Base-by-base conservation (phyloP, 53 echinoderm and acorn worm genomes). In the Holothuria scabra region DNA sequence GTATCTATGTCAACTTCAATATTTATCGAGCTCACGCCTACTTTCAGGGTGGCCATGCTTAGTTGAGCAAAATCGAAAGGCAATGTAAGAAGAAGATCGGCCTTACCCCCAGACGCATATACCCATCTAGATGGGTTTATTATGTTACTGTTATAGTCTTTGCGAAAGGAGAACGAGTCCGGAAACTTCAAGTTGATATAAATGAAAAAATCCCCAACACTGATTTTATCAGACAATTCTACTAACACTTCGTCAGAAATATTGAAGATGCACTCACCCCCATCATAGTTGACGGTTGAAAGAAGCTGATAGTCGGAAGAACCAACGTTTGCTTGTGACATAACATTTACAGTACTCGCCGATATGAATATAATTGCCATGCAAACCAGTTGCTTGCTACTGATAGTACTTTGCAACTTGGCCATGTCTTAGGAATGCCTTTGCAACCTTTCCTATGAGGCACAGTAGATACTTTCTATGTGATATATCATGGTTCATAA, bases 41-140 rank as follows among this genome's bases (percentile, higher is more conserved):
- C 57, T 20, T 71, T 83, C 18, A 96, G 84, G 3, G 93, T 88
- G 4, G 90, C 93, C 56, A 96, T 67, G 13, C 93, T 93, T 8
- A 96, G 86, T 16, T 96, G 88, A 59, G 84, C 59, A 76, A 93
- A 96, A 64, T 96, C 96, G 81, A 96, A 96, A 9, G 96, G 93
- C 46, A 90, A 91, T 11, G 92, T 70, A 4, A 93, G 88, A 21
- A 93, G 67, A 12, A 96, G 85, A 61, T 91, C 83, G 0, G 93
- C 93, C 38, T 70, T 88, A 32, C 93, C 93, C 12, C 88, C 92
- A 25, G 88, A 67, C 37, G 88, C 92, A 88, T 87, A 90, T 21
- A 96, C 96, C 93, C 93, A 96, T 3, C 82, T 87, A 11, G 79
- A 44, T 1, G 93, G 91, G 65, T 91, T 76, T 33, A 96, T 90